Evolutionary conservation across 2,888 invertebrate genomes (phyloP).

Genomic region (Octonoba sinensis): DNA sequence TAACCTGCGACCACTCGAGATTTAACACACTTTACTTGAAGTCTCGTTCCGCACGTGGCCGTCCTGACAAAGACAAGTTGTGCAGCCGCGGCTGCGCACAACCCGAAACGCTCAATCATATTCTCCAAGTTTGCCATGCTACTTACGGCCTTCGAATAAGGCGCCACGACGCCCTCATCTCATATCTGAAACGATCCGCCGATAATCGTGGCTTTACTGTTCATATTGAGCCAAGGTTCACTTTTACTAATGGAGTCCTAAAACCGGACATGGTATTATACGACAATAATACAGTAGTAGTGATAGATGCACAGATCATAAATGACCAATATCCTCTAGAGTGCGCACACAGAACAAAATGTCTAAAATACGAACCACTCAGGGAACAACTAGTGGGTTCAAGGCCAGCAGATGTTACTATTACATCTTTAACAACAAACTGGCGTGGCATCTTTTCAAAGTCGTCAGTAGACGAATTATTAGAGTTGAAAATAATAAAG

Average conservation of each 20-base stretch:
- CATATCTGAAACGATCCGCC: background rate
- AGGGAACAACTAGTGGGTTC: too few species aligned
- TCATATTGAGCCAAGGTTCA: background rate
- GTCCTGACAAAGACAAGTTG: background rate
- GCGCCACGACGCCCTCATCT: background rate
- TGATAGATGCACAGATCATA: background rate
- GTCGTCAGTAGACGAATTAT: too few species aligned
- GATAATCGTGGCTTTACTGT: background rate
- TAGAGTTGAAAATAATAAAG: too few species aligned
- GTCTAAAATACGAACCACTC: too few species aligned
- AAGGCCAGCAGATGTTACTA: too few species aligned
- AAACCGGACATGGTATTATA: slow-evolving; percentile 6
- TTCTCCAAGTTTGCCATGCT: background rate
- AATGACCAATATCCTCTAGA: background rate
- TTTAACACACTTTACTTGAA: background rate
- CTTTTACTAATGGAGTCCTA: background rate
- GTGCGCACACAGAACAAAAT: background rate
- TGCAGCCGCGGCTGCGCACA: background rate
- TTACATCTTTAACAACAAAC: too few species aligned
- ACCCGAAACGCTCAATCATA: slow-evolving; percentile 5
- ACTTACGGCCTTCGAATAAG: background rate
- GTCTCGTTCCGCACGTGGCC: background rate
- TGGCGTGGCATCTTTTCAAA: too few species aligned
- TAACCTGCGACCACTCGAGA: background rate
- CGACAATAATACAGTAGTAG: background rate